phyloP scores from a whole-genome alignment of 2,888 invertebrate genomes.

The Epinotia bilunana region DNA sequence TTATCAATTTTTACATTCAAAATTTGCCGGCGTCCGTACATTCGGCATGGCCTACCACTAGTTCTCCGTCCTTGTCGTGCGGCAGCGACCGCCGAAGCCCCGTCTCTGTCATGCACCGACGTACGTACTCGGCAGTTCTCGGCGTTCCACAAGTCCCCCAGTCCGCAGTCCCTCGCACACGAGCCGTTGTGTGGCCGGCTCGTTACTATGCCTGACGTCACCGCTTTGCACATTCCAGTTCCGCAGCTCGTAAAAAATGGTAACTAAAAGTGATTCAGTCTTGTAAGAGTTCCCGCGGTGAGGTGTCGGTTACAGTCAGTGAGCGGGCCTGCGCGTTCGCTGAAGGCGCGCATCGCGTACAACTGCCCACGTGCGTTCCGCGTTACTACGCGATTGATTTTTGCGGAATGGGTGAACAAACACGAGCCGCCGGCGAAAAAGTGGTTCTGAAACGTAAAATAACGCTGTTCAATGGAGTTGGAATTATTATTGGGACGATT shows the following conservation, averaged over 20 bases:
- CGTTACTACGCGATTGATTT: slow-evolving; percentile 70
- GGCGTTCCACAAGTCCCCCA: slow-evolving; percentile 44
- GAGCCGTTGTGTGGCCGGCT: slow-evolving; percentile 57
- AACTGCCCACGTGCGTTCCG: slow-evolving; percentile 68
- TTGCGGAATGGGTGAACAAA: slow-evolving; percentile 81
- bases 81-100: not conserved
- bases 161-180: slow-evolving; percentile 36
- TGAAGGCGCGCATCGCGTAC: slow-evolving; percentile 46
- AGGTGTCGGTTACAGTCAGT: slow-evolving; percentile 53
- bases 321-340: slow-evolving; percentile 42
- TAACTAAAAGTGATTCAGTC: slow-evolving; percentile 76
- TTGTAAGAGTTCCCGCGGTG: slow-evolving; percentile 65
- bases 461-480: slow-evolving; percentile 93
- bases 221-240: slow-evolving; percentile 67
- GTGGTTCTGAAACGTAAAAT: slow-evolving; percentile 92
- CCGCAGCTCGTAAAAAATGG: slow-evolving; percentile 72
- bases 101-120: slow-evolving; percentile 43
- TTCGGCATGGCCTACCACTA: slow-evolving; percentile 47
- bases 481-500: slow-evolving; percentile 94
- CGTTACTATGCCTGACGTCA: slow-evolving; percentile 59
- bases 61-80: slow-evolving; percentile 54
- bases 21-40: slow-evolving; percentile 50
- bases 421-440: slow-evolving; percentile 78
- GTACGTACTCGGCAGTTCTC: slow-evolving; percentile 36
- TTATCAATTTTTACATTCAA: slow-evolving; percentile 38